These are phyloP conservation scores for Tympanuchus pallidicinctus DNA, from an alignment of 2,113 vertebrate species.

Conservation along the genomic window DNA sequence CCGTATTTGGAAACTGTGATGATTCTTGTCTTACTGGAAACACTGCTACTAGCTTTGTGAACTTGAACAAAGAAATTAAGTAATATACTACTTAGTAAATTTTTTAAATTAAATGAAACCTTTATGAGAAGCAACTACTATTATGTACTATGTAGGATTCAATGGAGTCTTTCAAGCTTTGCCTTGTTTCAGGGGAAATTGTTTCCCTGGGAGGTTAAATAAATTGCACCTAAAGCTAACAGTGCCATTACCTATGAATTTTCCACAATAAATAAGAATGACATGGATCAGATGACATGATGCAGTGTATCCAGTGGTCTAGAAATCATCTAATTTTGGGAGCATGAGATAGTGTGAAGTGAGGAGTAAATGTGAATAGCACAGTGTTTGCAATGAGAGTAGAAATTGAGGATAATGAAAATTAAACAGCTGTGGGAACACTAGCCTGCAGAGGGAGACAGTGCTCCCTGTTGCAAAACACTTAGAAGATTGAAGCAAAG, in stretches of 20 bases:
- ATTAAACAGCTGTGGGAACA: not conserved
- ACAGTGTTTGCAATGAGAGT: not conserved
- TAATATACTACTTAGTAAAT: not conserved
- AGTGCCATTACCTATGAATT: not conserved
- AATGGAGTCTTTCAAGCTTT: not conserved
- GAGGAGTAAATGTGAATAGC: not conserved
- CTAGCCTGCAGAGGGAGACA: not conserved
- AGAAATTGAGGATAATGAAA: not conserved
- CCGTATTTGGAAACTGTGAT: not conserved
- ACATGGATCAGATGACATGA: not conserved
- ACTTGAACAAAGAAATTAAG: constrained; percentile 1
- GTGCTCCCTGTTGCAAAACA: not conserved
- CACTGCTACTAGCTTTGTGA: not conserved
- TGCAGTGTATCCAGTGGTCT: not conserved
- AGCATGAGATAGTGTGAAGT: not conserved
- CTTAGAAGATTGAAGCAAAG: not conserved
- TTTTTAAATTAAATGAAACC: not conserved
- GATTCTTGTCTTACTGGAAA: constrained; percentile 26
- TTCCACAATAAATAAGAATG: not conserved
- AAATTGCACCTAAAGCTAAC: not conserved
- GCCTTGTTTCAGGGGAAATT: not conserved
- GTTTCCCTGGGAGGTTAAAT: not conserved
- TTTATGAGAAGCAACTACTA: not conserved
- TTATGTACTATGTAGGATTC: not conserved
- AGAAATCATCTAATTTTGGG: not conserved